These are phyloP conservation scores for Loxodonta africana DNA, from an alignment of 2,113 vertebrate genomes.

Conservation along the genomic window DNA sequence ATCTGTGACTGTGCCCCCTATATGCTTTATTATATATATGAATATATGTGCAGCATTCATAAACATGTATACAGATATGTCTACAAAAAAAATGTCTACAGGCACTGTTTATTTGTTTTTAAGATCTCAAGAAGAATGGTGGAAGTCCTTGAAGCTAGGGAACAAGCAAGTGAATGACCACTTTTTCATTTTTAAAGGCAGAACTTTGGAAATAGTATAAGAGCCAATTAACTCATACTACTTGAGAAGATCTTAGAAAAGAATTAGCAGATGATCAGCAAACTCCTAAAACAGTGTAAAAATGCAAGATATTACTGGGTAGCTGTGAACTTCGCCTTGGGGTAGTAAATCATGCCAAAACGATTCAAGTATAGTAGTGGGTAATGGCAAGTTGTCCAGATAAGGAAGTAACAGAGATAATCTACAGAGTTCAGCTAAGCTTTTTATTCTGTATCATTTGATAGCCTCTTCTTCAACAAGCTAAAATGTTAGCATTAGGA, in stretches of 20 bases:
- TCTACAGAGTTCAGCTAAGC: constrained; percentile 1
- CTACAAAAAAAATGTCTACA: no score
- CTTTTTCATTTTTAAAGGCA: constrained; percentile 43
- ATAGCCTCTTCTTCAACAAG: not conserved
- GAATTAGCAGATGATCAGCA: constrained; percentile 26
- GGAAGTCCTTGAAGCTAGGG: not conserved
- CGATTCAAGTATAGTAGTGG: not conserved
- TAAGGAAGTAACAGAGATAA: constrained; percentile 24
- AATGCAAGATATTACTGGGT: not conserved
- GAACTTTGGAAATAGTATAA: constrained; percentile 28
- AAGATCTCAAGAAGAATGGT: constrained; percentile 5
- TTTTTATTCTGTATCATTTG: not conserved
- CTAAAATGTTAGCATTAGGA: not conserved
- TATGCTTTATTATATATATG: no score
- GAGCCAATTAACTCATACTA: constrained; percentile 44
- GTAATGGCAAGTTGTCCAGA: not conserved
- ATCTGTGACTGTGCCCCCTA: no score
- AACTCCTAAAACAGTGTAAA: constrained; percentile 35
- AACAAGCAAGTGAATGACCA: not conserved
- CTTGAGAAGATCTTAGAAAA: not conserved
- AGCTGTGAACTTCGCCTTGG: not conserved
- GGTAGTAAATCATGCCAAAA: constrained; percentile 12
- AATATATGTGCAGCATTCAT: no score
- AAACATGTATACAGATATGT: no score
- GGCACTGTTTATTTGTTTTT: not conserved